Evolutionary conservation across 1,140 invertebrate genomes (phyloP), one percentile per base, ranked within the genome.

Genomic region (Hylaeus anthracinus): DNA sequence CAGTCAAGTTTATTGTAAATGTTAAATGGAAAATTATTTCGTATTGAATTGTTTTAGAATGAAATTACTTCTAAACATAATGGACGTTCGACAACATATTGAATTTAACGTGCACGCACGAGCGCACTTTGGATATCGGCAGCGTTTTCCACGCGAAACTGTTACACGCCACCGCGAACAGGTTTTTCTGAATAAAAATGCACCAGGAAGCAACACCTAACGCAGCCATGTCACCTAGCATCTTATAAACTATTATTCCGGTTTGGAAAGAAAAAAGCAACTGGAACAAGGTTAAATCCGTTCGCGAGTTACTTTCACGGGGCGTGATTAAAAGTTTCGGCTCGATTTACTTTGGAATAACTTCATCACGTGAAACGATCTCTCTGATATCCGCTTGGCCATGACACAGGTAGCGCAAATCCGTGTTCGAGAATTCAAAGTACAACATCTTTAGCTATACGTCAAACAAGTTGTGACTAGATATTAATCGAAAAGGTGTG

Each of bases 261-360:
- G 51, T 61, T 51, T 70, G 6, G 43, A 72, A 66, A 56, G 15
- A 65, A 61, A 78, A 77, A 56, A 12, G 53, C 1, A n/a, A n/a
- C 8, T 12, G n/a, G 10, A 66, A 67, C 73, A 67, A 67, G 41
- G 53, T 67, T 48, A 41, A 66, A 56, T 64, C n/a, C 6, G 15
- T 12, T 48, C 37, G 41, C 51, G 51, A 39, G 45, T 65, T 64
- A 15, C 39, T 72, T 76, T 77, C 64, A n/a, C 43, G 51, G 48
- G 9, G 64, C 55, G 56, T 69, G 70, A 83, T 78, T 84, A 84
- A 84, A 84, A 79, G 45, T 73, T 66, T 70, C 53, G 10, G 56
- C 6, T 56, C 39, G 41, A 84, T 77, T 41, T n/a, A 56, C 41
- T 15, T 55, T 5, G 67, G 45, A 61, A 72, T 63, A 67, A 15